Conservation (phyloP, 2,113 vertebrate genomes). For the Ovis canadensis region DNA sequence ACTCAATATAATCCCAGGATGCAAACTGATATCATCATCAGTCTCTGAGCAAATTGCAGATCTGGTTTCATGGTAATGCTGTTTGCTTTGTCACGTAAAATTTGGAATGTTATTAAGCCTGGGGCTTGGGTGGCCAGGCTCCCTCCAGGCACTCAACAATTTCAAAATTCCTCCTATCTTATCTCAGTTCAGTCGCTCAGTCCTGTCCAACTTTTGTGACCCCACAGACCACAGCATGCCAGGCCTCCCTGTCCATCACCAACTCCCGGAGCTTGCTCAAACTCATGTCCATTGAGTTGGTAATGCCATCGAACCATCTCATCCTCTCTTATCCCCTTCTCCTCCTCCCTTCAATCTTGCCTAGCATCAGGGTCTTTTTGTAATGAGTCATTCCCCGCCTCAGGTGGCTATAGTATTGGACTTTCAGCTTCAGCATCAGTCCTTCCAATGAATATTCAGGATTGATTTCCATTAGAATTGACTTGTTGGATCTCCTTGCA, state of each 20-base stretch:
- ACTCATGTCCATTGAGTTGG: not conserved
- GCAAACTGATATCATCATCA: not conserved
- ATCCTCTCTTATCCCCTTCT: not conserved
- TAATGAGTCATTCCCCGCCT: not conserved
- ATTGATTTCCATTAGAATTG: not conserved
- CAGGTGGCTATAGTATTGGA: not conserved
- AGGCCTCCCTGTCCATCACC: not conserved
- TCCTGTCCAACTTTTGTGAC: not conserved
- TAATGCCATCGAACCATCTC: not conserved
- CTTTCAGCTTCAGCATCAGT: not conserved
- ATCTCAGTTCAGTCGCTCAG: not conserved
- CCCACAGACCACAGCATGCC: accelerated
- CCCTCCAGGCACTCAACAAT: not conserved
- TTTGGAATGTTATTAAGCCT: not conserved
- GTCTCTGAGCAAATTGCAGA: not conserved
- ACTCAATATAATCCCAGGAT: not conserved
- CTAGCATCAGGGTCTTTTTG: not conserved
- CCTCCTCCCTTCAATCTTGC: not conserved
- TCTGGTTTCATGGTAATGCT: not conserved
- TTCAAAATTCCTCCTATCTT: not conserved
- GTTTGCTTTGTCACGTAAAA: not conserved
- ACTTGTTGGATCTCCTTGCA: not conserved
- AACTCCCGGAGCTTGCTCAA: not conserved
- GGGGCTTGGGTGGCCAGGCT: not conserved
- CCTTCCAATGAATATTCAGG: not conserved